These are phyloP conservation scores for Calcarius lapponicus DNA, from an alignment of 2,797 vertebrate species.

Conservation along the genomic window DNA sequence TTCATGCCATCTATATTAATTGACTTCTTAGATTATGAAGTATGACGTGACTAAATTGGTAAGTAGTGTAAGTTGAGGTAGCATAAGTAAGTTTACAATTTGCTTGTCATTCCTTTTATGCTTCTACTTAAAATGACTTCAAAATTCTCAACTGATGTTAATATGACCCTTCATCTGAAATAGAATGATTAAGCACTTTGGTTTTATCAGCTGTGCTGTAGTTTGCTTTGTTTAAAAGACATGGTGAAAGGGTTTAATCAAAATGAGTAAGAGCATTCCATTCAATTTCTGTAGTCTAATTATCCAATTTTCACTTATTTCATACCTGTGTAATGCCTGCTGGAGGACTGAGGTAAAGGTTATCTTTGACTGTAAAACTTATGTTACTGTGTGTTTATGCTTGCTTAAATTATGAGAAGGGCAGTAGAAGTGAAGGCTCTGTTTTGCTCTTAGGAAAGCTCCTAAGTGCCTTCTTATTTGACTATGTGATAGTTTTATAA, in stretches of 20 bases:
- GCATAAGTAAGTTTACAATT: conserved; percentile 8
- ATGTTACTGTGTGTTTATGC: background rate
- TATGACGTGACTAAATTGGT: conserved; percentile 15
- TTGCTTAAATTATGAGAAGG: background rate
- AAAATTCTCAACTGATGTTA: conserved; percentile 47
- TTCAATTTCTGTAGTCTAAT: background rate
- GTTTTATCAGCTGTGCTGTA: conserved; percentile 6
- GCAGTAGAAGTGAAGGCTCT: background rate
- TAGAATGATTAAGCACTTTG: conserved; percentile 29
- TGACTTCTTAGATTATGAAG: conserved; percentile 48
- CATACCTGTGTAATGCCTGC: background rate
- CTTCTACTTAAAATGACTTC: conserved; percentile 10
- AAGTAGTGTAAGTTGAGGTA: background rate
- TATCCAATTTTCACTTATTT: conserved; percentile 28
- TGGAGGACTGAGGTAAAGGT: background rate
- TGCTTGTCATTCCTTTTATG: conserved; percentile 7
- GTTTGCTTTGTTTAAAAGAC: background rate
- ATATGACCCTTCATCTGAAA: conserved; percentile 32
- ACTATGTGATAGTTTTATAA: background rate
- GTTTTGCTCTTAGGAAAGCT: background rate
- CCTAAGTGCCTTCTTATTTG: background rate
- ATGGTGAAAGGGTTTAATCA: background rate
- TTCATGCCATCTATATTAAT: conserved; percentile 25
- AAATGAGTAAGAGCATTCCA: background rate
- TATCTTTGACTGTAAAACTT: background rate